These are phyloP conservation scores for Tragelaphus scriptus DNA, from an alignment of 2,113 vertebrate species.

Conservation along the genomic window DNA sequence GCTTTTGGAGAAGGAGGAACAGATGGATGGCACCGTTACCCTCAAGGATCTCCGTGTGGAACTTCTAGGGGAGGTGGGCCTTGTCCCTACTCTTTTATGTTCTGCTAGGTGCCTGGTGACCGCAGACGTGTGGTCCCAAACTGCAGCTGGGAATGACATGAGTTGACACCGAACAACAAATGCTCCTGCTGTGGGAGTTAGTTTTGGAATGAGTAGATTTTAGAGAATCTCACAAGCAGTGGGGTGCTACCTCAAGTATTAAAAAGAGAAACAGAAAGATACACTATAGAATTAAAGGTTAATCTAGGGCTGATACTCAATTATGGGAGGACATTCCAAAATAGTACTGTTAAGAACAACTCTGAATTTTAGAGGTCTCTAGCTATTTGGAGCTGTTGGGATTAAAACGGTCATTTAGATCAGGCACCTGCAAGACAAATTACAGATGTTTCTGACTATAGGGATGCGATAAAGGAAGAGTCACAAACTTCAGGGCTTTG, in stretches of 20 bases:
- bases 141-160: background rate
- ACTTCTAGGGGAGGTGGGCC: conserved; percentile 93
- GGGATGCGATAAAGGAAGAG: background rate
- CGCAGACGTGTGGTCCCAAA: background rate
- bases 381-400: background rate
- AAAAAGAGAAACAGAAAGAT: background rate
- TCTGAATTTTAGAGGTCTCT: background rate
- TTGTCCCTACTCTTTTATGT: fast-evolving
- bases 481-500: background rate
- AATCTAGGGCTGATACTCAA: background rate
- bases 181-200: background rate
- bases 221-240: background rate
- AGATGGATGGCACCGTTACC: conserved; percentile 94
- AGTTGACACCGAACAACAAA: background rate
- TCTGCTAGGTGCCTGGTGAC: background rate
- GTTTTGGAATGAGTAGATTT: background rate
- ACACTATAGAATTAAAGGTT: background rate
- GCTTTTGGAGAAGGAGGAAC: conserved; percentile 97
- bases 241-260: too few species aligned
- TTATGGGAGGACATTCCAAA: background rate
- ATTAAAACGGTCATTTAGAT: background rate
- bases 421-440: background rate
- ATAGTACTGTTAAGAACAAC: background rate
- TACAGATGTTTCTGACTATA: background rate
- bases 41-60: conserved; percentile 96